Conservation (phyloP, 2,113 vertebrate species). For the Gopherus flavomarginatus region DNA sequence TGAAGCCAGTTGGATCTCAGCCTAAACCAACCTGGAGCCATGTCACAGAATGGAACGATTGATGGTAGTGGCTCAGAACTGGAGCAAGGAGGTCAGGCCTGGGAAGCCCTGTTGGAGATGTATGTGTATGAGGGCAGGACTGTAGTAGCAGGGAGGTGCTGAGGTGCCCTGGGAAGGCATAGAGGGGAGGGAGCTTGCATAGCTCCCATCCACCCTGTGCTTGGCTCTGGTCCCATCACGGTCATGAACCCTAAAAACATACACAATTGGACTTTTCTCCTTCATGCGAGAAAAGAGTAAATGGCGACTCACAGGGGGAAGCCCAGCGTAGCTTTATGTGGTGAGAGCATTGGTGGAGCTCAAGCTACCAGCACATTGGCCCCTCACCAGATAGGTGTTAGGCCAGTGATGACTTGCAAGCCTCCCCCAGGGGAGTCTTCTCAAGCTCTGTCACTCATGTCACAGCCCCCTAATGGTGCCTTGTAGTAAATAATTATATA, state of each 20-base stretch:
- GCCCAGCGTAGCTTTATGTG: not conserved
- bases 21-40: not conserved
- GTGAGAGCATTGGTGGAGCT: not conserved
- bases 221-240: accelerated
- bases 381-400: not conserved
- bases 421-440: not conserved
- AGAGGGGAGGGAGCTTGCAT: not conserved
- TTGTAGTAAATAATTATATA: not conserved
- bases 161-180: accelerated
- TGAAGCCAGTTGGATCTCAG: not conserved
- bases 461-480: not conserved
- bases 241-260: not conserved
- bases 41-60: accelerated
- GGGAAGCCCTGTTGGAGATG: not conserved
- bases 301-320: not conserved
- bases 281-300: not conserved
- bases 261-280: not conserved
- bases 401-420: not conserved
- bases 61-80: not conserved
- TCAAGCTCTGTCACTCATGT: not conserved
- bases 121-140: accelerated
- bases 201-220: not conserved
- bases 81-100: not conserved
- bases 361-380: not conserved
- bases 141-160: not conserved